Base-by-base conservation (phyloP, 2,797 vertebrate genomes). In the Neomorphus geoffroyi region DNA sequence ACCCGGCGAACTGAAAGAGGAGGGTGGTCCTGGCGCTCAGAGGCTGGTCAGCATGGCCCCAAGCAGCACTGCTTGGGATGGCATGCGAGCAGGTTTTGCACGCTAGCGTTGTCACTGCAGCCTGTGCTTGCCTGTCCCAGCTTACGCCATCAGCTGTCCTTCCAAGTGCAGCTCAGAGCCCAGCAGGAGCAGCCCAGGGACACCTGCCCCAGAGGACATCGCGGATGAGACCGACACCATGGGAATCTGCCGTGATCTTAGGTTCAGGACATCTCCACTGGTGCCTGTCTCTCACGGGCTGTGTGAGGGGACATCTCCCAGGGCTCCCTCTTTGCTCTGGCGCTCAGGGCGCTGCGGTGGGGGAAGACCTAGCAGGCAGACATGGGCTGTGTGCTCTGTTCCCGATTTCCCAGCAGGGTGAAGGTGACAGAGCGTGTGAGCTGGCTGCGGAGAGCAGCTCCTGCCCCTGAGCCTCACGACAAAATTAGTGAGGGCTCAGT, bases 81-180 rank as follows among this genome's bases (percentile, higher is more conserved):
- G 9, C 21, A 22, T 3, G 1, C 0, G 5, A 45, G 46, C 15
- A n/a, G n/a, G 0, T 39, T 51, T 14, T 32, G 22, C 22, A 13
- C 5, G 22, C 11, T 22, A 14, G 22, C 41, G 32, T 24, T 27
- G 60, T 53, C 0, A 1, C 39, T 60, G 45, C 43, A 70, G 50
- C 13, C 39, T n/a, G 57, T 56, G 50, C 23, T 64, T 7, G 0
- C 28, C 43, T 57, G 37, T 21, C 32, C 13, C 21, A 14, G 6
- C 32, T 32, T 27, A 41, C 15, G 35, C 27, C 32, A 30, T 56
- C 21, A 77, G 35, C 18, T 79, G 50, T 43, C 24, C 16, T 13
- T 33, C 28, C 43, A 41, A 32, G 45, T 30, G 23, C 35, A 57
- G 28, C 60, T 66, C 14, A 7, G 45, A 65, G 26, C 12, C 14